These are phyloP conservation scores for Psilanteris sp. DNA, from an alignment of 1,140 invertebrate species.

Conservation along the genomic window DNA sequence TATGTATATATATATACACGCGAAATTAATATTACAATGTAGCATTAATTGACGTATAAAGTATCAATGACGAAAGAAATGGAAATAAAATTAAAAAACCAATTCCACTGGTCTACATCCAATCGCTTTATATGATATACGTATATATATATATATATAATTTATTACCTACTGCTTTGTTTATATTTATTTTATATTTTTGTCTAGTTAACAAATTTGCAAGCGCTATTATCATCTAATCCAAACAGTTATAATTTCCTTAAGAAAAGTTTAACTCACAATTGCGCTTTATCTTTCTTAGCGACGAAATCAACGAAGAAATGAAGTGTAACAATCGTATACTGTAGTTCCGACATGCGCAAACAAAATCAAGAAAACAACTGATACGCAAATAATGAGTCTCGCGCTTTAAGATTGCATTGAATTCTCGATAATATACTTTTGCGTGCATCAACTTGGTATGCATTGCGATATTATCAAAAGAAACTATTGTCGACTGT, in stretches of 20 bases:
- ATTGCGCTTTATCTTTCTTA: slow-evolving; percentile 40
- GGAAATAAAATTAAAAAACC: too few relatives aligned
- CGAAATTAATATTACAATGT: too few relatives aligned
- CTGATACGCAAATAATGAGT: slow-evolving; percentile 72
- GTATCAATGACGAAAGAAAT: too few relatives aligned
- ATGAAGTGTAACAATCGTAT: slow-evolving; percentile 54
- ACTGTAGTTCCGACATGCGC: slow-evolving; percentile 60
- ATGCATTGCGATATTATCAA: slow-evolving; percentile 70
- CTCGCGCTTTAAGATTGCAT: slow-evolving; percentile 73
- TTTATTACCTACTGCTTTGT: too few relatives aligned
- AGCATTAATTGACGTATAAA: too few relatives aligned
- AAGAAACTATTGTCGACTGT: slow-evolving; percentile 76
- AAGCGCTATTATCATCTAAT: too few relatives aligned
- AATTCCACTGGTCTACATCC: too few relatives aligned
- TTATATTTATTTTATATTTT: too few relatives aligned
- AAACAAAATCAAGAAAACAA: slow-evolving; percentile 73
- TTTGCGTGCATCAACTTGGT: slow-evolving; percentile 48
- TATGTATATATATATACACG: too few relatives aligned
- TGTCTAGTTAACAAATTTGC: too few relatives aligned
- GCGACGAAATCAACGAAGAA: slow-evolving; percentile 57
- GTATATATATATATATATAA: too few relatives aligned
- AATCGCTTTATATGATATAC: too few relatives aligned
- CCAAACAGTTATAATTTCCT: slow-evolving; percentile 6
- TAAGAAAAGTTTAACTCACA: slow-evolving; percentile 9
- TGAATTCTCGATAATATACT: slow-evolving; percentile 70